A percentile compares a stretch with the other conserved stretches of the same genome.
Conservation (phyloP, 2,797 vertebrate species). For the Hafferia zeledoni region DNA sequence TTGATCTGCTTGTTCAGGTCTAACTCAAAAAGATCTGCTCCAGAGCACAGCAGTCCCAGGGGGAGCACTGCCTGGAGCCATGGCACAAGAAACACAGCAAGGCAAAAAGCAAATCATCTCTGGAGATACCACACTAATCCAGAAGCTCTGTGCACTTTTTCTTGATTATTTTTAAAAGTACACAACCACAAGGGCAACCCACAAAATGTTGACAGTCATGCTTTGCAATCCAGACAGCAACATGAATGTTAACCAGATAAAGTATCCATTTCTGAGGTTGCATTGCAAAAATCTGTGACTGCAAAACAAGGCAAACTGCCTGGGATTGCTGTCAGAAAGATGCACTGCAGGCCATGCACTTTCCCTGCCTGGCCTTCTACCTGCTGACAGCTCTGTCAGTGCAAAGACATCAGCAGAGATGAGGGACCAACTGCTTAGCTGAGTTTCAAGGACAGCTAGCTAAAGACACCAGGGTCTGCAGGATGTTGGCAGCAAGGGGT, state of each 20-base stretch:
- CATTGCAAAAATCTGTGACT: background rate
- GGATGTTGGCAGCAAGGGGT: accelerated
- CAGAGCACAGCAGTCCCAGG: background rate
- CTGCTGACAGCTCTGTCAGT: background rate
- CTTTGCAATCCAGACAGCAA: background rate
- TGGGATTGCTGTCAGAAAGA: background rate
- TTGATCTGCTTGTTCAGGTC: background rate
- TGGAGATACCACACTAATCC: background rate
- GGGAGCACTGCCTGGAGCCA: background rate
- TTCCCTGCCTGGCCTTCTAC: background rate
- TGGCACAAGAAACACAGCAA: background rate
- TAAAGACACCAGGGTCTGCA: background rate
- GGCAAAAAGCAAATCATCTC: background rate
- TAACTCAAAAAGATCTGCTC: background rate
- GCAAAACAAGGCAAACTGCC: background rate
- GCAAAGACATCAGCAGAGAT: background rate
- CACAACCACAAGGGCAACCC: background rate
- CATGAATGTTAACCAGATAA: background rate
- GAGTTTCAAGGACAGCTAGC: background rate
- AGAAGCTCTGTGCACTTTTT: background rate
- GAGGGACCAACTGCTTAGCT: background rate
- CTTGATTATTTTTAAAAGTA: background rate
- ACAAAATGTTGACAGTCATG: background rate
- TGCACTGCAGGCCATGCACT: background rate
- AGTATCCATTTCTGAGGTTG: background rate